phyloP scores from a whole-genome alignment of 2,888 invertebrate genomes.

The Xanthia icteritia region DNA sequence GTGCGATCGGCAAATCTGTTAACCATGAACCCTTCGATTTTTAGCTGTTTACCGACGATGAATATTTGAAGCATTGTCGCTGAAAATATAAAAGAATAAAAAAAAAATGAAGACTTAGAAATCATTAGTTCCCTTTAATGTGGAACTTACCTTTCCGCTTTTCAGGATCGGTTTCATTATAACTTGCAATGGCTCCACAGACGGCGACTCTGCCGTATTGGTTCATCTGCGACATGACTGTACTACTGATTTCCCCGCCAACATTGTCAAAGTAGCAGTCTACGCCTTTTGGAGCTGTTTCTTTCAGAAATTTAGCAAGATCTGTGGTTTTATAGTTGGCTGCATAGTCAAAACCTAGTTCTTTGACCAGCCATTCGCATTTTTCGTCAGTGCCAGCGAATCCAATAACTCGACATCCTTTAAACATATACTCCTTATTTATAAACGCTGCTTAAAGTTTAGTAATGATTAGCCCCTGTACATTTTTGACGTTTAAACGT shows the following conservation, averaged over 20 bases:
- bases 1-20: conserved; percentile 89
- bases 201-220: conserved; percentile 91
- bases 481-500: no score
- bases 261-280: conserved; percentile 95
- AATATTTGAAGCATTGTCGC: conserved; percentile 86
- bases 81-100: conserved; percentile 66
- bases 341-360: conserved; percentile 92
- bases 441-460: no score
- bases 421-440: no score
- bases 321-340: conserved; percentile 93
- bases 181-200: conserved; percentile 92
- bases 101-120: neutral
- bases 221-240: conserved; percentile 91
- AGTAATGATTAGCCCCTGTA: no score
- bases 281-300: conserved; percentile 92
- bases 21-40: conserved; percentile 91
- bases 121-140: neutral
- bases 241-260: conserved; percentile 92
- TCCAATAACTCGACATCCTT: conserved; percentile 92
- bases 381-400: conserved; percentile 93
- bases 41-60: conserved; percentile 90
- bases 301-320: conserved; percentile 88
- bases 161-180: conserved; percentile 89
- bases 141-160: conserved; percentile 82
- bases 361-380: conserved; percentile 92